Base-by-base conservation (phyloP, 1,140 invertebrate genomes). In the Ptiloglossa arizonensis region DNA sequence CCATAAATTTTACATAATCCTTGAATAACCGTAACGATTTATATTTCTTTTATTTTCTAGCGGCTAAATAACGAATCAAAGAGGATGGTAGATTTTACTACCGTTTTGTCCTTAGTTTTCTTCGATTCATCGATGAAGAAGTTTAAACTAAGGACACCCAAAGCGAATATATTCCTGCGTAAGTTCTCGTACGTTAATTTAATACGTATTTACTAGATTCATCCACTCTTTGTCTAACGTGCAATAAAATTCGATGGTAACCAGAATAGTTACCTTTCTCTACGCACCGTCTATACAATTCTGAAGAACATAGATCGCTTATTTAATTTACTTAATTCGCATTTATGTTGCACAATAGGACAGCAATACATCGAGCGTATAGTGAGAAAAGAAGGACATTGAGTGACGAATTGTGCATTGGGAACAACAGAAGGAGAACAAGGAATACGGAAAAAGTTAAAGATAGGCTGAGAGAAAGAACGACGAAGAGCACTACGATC, bases 181-280 rank as follows among this genome's bases (percentile, higher is more conserved):
- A n/a, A 62, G 35, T 24, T 62, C 38, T 22, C 50, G 5, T n/a
- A 8, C n/a, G n/a, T 11, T 15, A 62, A 62, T 62, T 60, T 9
- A n/a, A 22, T 52, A 22, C 5, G n/a, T 22, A n/a, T n/a, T 50
- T 5, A 19, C 46, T 41, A 62, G 2, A 15, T 15, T 8, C 52
- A 56, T 29, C 38, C 11, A 38, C 35, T 62, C 35, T 24, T 22
- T 35, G 29, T 59, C n/a, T 62, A 62, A 38, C 59, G n/a, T 62
- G 32, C n/a, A 41, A 44, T 19, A 35, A 62, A 24, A 41, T 22
- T 4, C 19, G 35, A 32, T 19, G 32, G 32, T 38, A 60, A 60
- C 11, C 6, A 32, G 35, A 62, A 41, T 13, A 24, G 35, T n/a
- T 62, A 62, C 38, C 38, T 60, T 41, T 62, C 24, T 13, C 35